Conservation (phyloP, 2,797 vertebrate species). For the Rhabdomys pumilio region DNA sequence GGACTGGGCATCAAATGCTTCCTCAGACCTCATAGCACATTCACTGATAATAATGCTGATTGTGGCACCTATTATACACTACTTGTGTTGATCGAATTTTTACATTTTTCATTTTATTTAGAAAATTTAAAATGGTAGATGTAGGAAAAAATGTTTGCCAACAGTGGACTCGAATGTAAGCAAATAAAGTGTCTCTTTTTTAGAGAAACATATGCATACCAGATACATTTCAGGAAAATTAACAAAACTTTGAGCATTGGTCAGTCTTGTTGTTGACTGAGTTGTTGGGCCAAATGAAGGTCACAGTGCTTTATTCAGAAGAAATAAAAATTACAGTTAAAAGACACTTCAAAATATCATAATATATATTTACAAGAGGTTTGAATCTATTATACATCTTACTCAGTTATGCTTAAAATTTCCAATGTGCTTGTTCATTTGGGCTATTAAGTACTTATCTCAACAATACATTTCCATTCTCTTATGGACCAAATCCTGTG, state of each 20-base stretch:
- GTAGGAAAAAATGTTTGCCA: background rate
- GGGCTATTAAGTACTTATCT: background rate
- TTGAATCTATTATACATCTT: background rate
- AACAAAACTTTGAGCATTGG: background rate
- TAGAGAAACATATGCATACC: background rate
- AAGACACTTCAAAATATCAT: background rate
- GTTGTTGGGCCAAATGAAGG: background rate
- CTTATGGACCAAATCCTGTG: background rate
- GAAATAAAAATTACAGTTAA: constrained; percentile 44
- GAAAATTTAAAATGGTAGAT: background rate
- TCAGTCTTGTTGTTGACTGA: constrained; percentile 16
- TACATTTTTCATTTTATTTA: constrained; percentile 25
- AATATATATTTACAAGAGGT: background rate
- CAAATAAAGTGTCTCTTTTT: background rate
- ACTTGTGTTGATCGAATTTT: constrained; percentile 7
- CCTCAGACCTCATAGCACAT: background rate
- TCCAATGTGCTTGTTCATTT: constrained; percentile 28
- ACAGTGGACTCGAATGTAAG: background rate
- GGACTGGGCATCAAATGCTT: constrained; percentile 52
- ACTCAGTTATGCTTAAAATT: background rate
- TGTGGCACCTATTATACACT: background rate
- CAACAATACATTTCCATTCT: background rate
- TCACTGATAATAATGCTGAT: background rate
- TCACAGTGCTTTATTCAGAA: background rate
- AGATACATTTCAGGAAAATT: constrained; percentile 56